phyloP scores from a whole-genome alignment of 2,797 vertebrate genomes.

The Rhinogobio ventralis region DNA sequence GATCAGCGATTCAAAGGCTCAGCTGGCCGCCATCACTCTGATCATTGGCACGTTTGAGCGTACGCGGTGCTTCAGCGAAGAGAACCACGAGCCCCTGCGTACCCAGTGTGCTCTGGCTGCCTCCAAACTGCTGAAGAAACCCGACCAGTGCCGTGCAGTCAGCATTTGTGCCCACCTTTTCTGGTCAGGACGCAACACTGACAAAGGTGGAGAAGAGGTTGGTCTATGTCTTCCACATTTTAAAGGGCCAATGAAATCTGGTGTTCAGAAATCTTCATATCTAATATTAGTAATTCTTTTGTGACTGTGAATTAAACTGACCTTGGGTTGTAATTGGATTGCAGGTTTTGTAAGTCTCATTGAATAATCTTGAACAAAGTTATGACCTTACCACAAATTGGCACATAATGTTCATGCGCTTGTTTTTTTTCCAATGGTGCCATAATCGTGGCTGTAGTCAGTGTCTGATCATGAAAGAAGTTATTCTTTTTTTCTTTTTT shows the following conservation, averaged over 20 bases:
- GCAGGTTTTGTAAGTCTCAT: background rate
- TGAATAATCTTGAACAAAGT: constrained; percentile 19
- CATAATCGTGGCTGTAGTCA: background rate
- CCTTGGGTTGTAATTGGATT: constrained; percentile 8
- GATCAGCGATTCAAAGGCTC: constrained; percentile 98
- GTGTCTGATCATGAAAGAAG: background rate
- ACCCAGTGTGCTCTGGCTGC: constrained; percentile 96
- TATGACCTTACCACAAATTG: background rate
- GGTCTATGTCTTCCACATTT: constrained; percentile 6
- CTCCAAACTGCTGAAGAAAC: constrained; percentile 97
- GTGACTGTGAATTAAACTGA: background rate
- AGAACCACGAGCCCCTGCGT: constrained; percentile 96
- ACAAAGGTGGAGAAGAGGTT: constrained; percentile 95
- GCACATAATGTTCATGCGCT: background rate
- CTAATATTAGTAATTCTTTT: background rate
- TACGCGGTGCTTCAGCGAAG: constrained; percentile 97
- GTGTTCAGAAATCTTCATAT: background rate
- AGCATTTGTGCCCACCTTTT: constrained; percentile 98
- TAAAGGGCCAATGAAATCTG: background rate
- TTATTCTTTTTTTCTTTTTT: background rate
- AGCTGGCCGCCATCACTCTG: constrained; percentile 96
- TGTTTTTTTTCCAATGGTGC: background rate
- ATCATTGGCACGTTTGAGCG: constrained; percentile 98
- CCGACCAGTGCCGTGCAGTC: constrained; percentile 95
- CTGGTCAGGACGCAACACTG: constrained; percentile 96